Percentiles rank a stretch among this genome's conserved stretches.
phyloP scores from a whole-genome alignment of 2,797 vertebrate genomes.

The Lacerta bilineata region DNA sequence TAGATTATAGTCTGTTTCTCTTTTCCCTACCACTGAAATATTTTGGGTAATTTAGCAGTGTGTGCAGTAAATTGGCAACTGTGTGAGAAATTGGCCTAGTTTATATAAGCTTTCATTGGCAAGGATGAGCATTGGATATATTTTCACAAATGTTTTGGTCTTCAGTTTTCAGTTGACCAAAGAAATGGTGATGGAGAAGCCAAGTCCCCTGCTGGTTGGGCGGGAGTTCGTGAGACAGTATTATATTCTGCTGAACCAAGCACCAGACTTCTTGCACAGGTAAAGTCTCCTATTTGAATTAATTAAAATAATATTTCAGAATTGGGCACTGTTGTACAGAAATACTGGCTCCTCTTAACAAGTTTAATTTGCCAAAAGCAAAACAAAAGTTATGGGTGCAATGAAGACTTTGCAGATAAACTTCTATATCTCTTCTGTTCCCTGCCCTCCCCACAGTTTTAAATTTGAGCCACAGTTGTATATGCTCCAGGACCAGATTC shows the following conservation, averaged over 20 bases:
- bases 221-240: slow-evolving; percentile 99
- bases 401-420: background rate
- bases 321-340: background rate
- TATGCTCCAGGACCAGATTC: background rate
- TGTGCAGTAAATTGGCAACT: background rate
- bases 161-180: slow-evolving; percentile 95
- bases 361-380: background rate
- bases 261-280: slow-evolving; percentile 98
- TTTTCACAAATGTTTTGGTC: slow-evolving; percentile 40
- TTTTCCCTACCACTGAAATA: background rate
- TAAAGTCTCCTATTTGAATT: slow-evolving; percentile 51
- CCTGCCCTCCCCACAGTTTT: background rate
- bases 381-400: background rate
- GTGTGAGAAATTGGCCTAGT: too few relatives aligned
- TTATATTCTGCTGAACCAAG: slow-evolving; percentile 98
- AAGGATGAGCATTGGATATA: background rate
- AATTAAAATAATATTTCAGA: background rate
- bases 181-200: slow-evolving; percentile 99
- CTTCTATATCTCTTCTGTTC: background rate
- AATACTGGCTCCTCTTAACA: background rate
- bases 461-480: background rate
- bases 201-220: slow-evolving; percentile 99
- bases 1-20: background rate
- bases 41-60: accelerated
- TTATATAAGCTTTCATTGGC: background rate